Evolutionary conservation across 2,888 invertebrate genomes (phyloP).

Genomic region (Abscondita cerata): DNA sequence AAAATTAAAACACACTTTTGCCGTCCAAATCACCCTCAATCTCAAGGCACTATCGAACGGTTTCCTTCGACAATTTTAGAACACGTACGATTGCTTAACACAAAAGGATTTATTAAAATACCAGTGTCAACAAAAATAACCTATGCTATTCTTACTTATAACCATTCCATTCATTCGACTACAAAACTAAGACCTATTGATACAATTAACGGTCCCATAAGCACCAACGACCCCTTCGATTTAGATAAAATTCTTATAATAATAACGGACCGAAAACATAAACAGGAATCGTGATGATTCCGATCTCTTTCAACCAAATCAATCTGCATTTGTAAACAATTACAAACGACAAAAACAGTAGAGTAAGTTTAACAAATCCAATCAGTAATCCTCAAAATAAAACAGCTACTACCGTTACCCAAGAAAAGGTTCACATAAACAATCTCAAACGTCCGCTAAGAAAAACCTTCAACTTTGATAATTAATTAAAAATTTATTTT

Average conservation of each 20-base stretch:
- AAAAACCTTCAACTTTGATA: no score
- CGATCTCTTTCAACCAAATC: neutral
- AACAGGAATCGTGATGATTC: no score
- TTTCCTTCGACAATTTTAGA: neutral
- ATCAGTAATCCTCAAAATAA: no score
- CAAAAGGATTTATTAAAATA: neutral
- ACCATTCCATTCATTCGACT: constrained; percentile 14
- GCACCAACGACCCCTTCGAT: constrained; percentile 15
- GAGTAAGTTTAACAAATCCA: no score
- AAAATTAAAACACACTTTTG: constrained; percentile 1
- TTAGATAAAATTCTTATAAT: constrained; percentile 18
- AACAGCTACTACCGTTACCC: no score
- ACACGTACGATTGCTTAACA: neutral
- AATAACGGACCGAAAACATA: no score
- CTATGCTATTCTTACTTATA: constrained; percentile 11
- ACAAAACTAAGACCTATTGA: constrained; percentile 16
- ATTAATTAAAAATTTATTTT: no score
- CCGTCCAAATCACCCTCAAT: no score
- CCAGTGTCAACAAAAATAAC: neutral
- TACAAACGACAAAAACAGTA: neutral
- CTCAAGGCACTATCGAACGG: neutral
- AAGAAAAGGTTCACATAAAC: no score
- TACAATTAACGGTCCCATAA: constrained; percentile 2
- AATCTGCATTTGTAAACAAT: neutral
- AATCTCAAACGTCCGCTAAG: no score